Base-by-base conservation (phyloP, 2,797 vertebrate genomes). In the Nyctalus aviator region DNA sequence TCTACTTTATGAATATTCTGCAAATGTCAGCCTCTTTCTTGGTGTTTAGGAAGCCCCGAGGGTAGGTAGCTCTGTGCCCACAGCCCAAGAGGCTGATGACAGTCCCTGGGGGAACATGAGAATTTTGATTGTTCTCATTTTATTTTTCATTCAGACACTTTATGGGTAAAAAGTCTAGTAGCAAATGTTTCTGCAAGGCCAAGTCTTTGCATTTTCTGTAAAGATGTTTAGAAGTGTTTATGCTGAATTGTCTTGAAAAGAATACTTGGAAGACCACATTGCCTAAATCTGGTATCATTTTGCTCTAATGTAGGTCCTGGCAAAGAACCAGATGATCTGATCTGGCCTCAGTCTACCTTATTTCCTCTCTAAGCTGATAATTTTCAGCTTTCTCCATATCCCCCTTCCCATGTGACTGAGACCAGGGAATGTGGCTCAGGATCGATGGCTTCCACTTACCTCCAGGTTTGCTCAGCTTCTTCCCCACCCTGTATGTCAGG, bases 161-260 rank as follows among this genome's bases (percentile, higher is more conserved):
- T 41, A 66, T 7, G 72, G 53, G 44, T 53, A 77, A 91, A 68
- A 37, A 62, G 48, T 48, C 50, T 48, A 93, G 76, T 82, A 41
- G 37, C 50, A 84, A 86, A 59, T 91, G 77, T 87, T 94, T 92
- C 44, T 17, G 48, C 15, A 79, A 92, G 83, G 68, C 72, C 30
- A 37, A 35, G 48, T 64, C 79, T 92, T 64, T 81, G 25, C 59
- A 76, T 94, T 91, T 91, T 94, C 86, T 82, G 50, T 57, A 89
- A 95, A 96, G 89, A 94, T 96, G 87, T 94, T 88, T 93, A 57
- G 72, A 93, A 88, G 88, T 91, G 84, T 97, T 96, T 93, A 41
- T 79, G 81, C 35, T n/a, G 14, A 90, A 72, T 90, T 91, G 89
- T 85, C 91, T 93, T 94, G 77, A 69, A 53, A 77, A 53, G 75